These are phyloP conservation scores for Eulacestoma nigropectus DNA, from an alignment of 2,113 vertebrate genomes.

Conservation along the genomic window DNA sequence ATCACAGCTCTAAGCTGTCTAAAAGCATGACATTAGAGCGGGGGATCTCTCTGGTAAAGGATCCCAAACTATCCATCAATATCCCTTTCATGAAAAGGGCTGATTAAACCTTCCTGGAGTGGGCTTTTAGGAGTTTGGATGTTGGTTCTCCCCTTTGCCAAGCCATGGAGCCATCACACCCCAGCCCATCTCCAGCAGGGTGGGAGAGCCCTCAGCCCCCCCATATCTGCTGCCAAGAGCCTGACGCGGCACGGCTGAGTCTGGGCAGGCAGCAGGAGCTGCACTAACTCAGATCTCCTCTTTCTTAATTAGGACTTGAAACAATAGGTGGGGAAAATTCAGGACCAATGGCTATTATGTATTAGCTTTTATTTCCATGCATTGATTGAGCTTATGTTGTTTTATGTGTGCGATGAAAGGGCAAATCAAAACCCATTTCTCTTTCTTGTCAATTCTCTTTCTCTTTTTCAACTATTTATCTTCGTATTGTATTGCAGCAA, in stretches of 20 bases:
- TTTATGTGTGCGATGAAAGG: conserved; percentile 64
- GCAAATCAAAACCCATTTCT: conserved; percentile 69
- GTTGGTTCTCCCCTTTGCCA: conserved; percentile 55
- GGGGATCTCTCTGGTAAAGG: background rate
- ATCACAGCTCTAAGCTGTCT: conserved; percentile 60
- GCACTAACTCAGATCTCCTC: conserved; percentile 14
- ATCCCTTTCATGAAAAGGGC: conserved; percentile 67
- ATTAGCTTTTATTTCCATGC: conserved; percentile 75
- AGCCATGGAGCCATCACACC: background rate
- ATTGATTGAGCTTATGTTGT: conserved; percentile 62
- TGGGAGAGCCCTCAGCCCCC: conserved; percentile 38
- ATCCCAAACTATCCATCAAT: conserved; percentile 77
- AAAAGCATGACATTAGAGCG: background rate
- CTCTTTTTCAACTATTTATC: conserved; percentile 56
- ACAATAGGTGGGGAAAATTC: conserved; percentile 57
- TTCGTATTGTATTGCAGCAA: conserved; percentile 33
- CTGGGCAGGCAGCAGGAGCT: conserved; percentile 32
- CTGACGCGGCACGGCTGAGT: conserved; percentile 43
- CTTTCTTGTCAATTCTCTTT: conserved; percentile 59
- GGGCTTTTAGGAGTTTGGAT: conserved; percentile 65
- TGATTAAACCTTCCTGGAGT: conserved; percentile 82
- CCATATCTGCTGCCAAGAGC: conserved; percentile 55
- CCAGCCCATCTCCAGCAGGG: conserved; percentile 41
- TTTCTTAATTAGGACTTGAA: conserved; percentile 68
- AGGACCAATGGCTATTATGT: conserved; percentile 63